Evolutionary conservation across 1,140 invertebrate genomes (phyloP).

Genomic region (Aporrectodea caliginosa): DNA sequence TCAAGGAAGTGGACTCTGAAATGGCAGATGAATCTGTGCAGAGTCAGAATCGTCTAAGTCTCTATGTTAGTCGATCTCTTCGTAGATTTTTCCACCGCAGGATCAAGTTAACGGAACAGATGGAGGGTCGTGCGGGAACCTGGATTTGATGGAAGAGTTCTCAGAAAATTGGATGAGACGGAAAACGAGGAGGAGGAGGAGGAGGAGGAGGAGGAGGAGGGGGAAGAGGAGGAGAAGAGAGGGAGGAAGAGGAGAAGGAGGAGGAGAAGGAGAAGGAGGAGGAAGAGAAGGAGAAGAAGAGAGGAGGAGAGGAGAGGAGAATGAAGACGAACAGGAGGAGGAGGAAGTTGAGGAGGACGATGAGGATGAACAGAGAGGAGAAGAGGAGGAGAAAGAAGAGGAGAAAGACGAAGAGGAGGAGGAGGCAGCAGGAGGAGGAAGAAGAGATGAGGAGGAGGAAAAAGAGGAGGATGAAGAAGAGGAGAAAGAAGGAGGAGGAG

Average conservation of each 20-base stretch:
- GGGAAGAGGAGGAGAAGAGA: background rate
- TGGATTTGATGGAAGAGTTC: too few species aligned
- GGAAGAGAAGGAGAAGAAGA: background rate
- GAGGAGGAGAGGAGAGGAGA: background rate
- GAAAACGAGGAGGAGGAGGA: background rate
- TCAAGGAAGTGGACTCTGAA: too few species aligned
- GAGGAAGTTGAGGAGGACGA: background rate
- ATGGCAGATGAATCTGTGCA: too few species aligned
- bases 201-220: background rate
- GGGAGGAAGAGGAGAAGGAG: background rate
- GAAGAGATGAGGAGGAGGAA: background rate
- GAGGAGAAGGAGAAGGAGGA: background rate
- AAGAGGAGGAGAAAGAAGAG: background rate
- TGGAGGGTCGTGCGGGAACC: too few species aligned
- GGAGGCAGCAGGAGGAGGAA: background rate
- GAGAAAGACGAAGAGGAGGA: background rate
- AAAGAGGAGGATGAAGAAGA: background rate
- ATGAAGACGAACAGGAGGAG: background rate
- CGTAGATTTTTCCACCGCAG: too few species aligned
- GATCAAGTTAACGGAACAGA: too few species aligned
- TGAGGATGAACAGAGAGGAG: background rate
- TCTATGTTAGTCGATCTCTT: too few species aligned
- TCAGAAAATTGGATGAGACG: background rate
- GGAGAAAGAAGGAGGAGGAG: conserved; percentile 19
- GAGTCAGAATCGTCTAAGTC: too few species aligned